phyloP scores from a whole-genome alignment of 2,797 vertebrate genomes.

The Hemitrygon akajei region DNA sequence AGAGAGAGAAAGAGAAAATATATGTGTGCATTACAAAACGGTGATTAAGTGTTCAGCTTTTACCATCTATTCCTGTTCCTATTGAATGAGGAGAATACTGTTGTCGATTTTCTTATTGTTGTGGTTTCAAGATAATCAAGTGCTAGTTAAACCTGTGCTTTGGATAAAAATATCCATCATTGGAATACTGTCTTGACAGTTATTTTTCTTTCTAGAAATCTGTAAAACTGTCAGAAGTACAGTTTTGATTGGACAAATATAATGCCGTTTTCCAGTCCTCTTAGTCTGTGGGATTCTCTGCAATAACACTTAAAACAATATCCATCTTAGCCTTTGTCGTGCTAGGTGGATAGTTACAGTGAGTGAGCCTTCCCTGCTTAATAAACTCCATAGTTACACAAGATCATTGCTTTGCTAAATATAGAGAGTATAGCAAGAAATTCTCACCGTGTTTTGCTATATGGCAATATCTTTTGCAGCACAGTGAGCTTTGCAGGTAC shows the following conservation, averaged over 20 bases:
- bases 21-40: not conserved
- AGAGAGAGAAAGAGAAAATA: too few species aligned
- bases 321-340: not conserved
- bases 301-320: not conserved
- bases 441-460: not conserved
- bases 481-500: not conserved
- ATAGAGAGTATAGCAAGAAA: not conserved
- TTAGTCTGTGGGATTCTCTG: not conserved
- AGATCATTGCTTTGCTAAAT: not conserved
- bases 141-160: not conserved
- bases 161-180: not conserved
- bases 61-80: not conserved
- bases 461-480: too few species aligned
- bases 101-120: not conserved
- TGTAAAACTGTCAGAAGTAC: not conserved
- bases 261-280: not conserved
- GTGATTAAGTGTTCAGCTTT: not conserved
- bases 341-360: not conserved
- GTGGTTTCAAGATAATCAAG: not conserved
- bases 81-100: not conserved
- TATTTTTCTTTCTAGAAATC: not conserved
- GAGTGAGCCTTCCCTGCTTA: not conserved
- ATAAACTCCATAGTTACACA: not conserved
- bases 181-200: not conserved
- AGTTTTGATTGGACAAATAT: not conserved